A percentile compares a stretch with the other conserved stretches of the same genome.
Evolutionary conservation across 1,140 invertebrate species (phyloP).

Genomic region (Drosophila arawakana): DNA sequence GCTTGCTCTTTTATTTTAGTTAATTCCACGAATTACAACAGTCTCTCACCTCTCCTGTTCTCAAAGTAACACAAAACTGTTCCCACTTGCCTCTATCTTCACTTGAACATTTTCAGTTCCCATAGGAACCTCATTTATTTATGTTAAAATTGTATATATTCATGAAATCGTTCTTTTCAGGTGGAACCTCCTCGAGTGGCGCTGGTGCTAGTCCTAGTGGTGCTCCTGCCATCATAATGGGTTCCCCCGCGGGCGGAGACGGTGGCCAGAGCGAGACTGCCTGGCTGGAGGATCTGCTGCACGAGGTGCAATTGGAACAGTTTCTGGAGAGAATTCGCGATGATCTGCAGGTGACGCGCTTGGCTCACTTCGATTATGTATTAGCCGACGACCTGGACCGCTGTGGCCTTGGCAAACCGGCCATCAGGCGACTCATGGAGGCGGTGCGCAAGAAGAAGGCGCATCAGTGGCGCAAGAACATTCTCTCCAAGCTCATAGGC

Average conservation of each 20-base stretch:
- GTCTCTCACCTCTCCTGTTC: too few relatives aligned
- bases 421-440: slow-evolving; percentile 94
- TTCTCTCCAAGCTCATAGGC: slow-evolving; percentile 94
- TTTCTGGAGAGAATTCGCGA: slow-evolving; percentile 95
- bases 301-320: slow-evolving; percentile 96
- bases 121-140: not conserved
- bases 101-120: not conserved
- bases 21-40: too few relatives aligned
- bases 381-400: slow-evolving; percentile 96
- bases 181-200: too few relatives aligned
- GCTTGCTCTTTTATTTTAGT: too few relatives aligned
- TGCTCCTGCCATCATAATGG: slow-evolving; percentile 30
- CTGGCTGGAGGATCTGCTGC: slow-evolving; percentile 93
- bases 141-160: slow-evolving; percentile 8
- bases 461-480: slow-evolving; percentile 91
- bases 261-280: slow-evolving; percentile 85
- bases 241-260: slow-evolving; percentile 48
- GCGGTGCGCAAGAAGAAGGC: slow-evolving; percentile 95
- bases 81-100: too few relatives aligned
- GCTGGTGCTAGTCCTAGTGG: too few relatives aligned
- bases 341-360: slow-evolving; percentile 95
- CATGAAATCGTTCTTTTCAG: not conserved
- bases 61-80: too few relatives aligned
- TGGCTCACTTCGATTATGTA: slow-evolving; percentile 98
- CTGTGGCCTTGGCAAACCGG: slow-evolving; percentile 97